Conservation (phyloP, 2,797 vertebrate species). For the Rhodeus uyekii region DNA sequence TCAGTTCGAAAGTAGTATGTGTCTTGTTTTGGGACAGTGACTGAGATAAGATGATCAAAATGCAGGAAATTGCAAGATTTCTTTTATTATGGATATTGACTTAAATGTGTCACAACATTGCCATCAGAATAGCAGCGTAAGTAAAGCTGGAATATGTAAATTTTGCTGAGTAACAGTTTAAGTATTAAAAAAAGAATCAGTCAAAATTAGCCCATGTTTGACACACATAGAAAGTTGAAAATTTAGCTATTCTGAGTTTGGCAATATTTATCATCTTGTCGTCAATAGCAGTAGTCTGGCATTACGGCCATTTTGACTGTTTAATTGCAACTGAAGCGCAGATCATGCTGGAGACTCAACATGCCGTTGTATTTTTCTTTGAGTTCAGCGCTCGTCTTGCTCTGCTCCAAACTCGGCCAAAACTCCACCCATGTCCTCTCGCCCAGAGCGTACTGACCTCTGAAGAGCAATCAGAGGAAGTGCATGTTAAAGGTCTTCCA, state of each 20-base stretch:
- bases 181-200: background rate
- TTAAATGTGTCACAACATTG: too few relatives aligned
- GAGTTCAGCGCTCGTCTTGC: conserved; percentile 7
- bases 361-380: conserved; percentile 18
- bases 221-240: background rate
- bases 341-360: conserved; percentile 26
- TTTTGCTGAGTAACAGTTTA: background rate
- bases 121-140: too few relatives aligned
- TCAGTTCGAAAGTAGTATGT: too few relatives aligned
- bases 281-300: background rate
- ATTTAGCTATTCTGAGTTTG: too few relatives aligned
- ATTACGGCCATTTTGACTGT: background rate
- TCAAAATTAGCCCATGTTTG: background rate
- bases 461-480: background rate
- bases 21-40: background rate
- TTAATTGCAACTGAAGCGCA: background rate
- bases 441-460: background rate
- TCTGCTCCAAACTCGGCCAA: conserved; percentile 14
- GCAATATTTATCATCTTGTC: background rate
- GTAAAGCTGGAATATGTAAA: too few relatives aligned
- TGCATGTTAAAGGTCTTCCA: background rate
- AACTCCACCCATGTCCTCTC: conserved; percentile 26
- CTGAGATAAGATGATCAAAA: too few relatives aligned
- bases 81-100: background rate
- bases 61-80: background rate